phyloP scores from a whole-genome alignment of 37 sponge, comb jelly and placozoan species.

The Axinella damicornis region DNA sequence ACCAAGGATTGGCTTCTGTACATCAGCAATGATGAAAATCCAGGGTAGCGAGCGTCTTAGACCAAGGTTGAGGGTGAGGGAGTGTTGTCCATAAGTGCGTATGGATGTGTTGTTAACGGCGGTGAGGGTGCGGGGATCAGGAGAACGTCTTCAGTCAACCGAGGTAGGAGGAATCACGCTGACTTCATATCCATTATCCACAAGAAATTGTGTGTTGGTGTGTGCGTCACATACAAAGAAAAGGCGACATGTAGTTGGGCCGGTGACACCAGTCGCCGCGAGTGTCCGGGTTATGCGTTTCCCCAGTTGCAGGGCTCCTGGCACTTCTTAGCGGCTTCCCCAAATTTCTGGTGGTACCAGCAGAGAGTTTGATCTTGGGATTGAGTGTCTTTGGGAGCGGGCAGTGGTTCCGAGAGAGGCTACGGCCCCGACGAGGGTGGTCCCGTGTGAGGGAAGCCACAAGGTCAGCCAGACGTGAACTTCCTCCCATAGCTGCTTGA shows the following conservation, averaged over 20 bases:
- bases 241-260: conserved; percentile 70
- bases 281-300: conserved; percentile 61
- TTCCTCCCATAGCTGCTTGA: conserved; percentile 45
- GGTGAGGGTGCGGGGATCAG: conserved; percentile 29
- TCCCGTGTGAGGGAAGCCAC: conserved; percentile 37
- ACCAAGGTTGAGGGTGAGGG: conserved; percentile 77
- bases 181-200: conserved; percentile 61
- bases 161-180: conserved; percentile 55
- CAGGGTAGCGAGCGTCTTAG: conserved; percentile 59
- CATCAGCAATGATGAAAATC: conserved; percentile 76
- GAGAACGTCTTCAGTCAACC: conserved; percentile 3
- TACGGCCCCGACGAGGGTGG: conserved; percentile 2
- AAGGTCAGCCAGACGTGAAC: conserved; percentile 43
- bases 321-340: conserved; percentile 47
- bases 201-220: conserved; percentile 36
- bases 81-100: conserved; percentile 58
- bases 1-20: conserved; percentile 69
- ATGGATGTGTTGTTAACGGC: conserved; percentile 57
- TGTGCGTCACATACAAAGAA: conserved; percentile 27
- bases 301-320: conserved; percentile 59
- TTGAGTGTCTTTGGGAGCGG: conserved; percentile 16
- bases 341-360: conserved; percentile 76
- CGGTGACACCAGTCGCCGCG: conserved; percentile 45
- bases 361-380: conserved; percentile 35
- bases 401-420: conserved; percentile 9